These are phyloP conservation scores for Argya squamiceps DNA, from an alignment of 2,797 vertebrate genomes.

Conservation along the genomic window DNA sequence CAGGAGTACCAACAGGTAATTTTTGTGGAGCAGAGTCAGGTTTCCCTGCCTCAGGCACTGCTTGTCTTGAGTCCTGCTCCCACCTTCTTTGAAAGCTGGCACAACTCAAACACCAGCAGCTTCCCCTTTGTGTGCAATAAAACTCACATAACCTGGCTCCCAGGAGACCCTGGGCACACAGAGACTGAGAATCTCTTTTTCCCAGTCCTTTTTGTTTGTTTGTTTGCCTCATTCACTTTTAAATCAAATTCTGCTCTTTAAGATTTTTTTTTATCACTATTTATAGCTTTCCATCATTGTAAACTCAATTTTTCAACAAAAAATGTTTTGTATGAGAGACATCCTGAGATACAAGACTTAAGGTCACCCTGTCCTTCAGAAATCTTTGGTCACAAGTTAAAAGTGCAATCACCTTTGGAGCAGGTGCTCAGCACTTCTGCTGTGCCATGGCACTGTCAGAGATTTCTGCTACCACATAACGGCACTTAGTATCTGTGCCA, in stretches of 20 bases:
- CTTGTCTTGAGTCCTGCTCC: not conserved
- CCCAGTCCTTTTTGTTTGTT: no score
- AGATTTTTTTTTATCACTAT: not conserved
- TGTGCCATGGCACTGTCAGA: not conserved
- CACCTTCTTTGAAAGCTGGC: not conserved
- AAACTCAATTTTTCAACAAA: not conserved
- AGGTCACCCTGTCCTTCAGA: not conserved
- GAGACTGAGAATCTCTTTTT: not conserved
- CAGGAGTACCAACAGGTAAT: fast-evolving
- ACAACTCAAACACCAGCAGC: not conserved
- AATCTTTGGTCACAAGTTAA: not conserved
- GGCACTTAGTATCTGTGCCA: not conserved
- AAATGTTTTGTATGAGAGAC: not conserved
- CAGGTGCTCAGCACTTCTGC: not conserved
- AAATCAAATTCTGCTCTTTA: not conserved
- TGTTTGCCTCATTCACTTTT: not conserved
- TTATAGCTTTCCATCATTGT: not conserved
- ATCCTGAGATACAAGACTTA: not conserved
- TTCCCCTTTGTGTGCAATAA: not conserved
- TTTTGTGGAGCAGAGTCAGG: not conserved
- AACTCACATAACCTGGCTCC: not conserved
- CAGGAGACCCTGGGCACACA: not conserved
- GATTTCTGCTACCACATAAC: not conserved
- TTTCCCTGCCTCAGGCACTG: not conserved
- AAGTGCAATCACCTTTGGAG: not conserved